A percentile compares a stretch with the other conserved stretches of the same genome.
Conservation (phyloP, 2,113 vertebrate species). For the Monopterus albus region DNA sequence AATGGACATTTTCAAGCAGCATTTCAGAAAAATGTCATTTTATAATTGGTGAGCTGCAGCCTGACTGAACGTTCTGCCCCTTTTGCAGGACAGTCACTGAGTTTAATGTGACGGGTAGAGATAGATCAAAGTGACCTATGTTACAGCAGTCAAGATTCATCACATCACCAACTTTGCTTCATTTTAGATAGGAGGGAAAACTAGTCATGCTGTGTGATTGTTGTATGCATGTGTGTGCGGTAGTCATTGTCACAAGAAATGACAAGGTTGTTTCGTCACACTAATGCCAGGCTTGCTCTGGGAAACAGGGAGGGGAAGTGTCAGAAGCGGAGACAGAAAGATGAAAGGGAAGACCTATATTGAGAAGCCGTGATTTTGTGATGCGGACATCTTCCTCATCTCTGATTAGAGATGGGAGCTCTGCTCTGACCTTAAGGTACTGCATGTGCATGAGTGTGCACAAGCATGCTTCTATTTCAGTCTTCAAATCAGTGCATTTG, state of each 20-base stretch:
- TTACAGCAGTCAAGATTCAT: conserved; percentile 52
- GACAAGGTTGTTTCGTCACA: conserved; percentile 62
- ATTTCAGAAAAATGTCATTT: conserved; percentile 6
- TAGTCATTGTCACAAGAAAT: conserved; percentile 50
- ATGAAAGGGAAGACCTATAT: conserved; percentile 61
- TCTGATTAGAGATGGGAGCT: conserved; percentile 55
- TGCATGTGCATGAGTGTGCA: background rate
- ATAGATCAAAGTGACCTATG: conserved; percentile 62
- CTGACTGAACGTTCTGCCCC: conserved; percentile 20
- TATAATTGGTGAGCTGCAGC: conserved; percentile 22
- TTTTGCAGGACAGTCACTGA: conserved; percentile 5
- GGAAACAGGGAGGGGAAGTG: conserved; percentile 39
- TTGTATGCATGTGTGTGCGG: background rate
- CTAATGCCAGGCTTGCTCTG: conserved; percentile 9
- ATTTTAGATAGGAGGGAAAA: conserved; percentile 36
- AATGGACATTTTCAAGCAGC: conserved; percentile 27
- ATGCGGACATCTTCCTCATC: conserved; percentile 63
- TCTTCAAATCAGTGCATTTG: conserved; percentile 39
- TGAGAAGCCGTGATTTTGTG: conserved; percentile 62
- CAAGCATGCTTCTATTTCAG: conserved; percentile 20
- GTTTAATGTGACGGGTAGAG: conserved; percentile 37
- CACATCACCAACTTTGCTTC: conserved; percentile 50
- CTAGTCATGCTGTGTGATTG: conserved; percentile 24
- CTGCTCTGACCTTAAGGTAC: conserved; percentile 56
- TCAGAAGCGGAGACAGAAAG: conserved; percentile 31